phyloP scores from a whole-genome alignment of 2,888 invertebrate species.

The Lochmaea crataegi region DNA sequence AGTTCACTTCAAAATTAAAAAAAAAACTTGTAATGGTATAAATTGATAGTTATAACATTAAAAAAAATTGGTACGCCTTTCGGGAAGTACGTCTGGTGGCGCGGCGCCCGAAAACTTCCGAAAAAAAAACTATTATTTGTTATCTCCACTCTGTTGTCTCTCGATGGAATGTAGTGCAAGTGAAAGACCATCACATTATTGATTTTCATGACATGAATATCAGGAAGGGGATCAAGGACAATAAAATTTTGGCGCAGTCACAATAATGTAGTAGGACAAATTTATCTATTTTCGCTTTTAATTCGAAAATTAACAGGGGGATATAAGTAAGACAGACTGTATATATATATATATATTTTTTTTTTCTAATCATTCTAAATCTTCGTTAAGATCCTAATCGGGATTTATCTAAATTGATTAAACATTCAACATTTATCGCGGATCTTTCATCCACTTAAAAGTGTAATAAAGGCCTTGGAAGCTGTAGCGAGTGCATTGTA shows the following conservation, averaged over 20 bases:
- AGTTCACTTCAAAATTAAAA: no score
- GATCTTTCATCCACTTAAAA: slow-evolving; percentile 59
- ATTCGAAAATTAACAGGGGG: not conserved
- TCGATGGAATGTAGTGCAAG: slow-evolving; percentile 24
- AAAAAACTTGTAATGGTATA: no score
- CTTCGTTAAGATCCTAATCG: slow-evolving; percentile 29
- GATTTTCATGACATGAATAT: slow-evolving; percentile 42
- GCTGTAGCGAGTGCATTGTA: slow-evolving; percentile 47
- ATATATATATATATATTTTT: not conserved
- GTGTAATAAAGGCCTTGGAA: slow-evolving; percentile 58
- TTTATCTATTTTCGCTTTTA: slow-evolving; percentile 1
- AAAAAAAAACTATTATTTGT: slow-evolving; percentile 44
- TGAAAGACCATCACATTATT: slow-evolving; percentile 46
- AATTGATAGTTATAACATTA: no score
- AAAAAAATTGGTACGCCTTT: not conserved
- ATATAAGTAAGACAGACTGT: not conserved
- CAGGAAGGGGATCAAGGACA: slow-evolving; percentile 41
- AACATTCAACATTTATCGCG: slow-evolving; percentile 42
- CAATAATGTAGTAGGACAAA: slow-evolving; percentile 7
- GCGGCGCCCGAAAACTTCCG: slow-evolving; percentile 48
- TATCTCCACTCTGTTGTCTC: slow-evolving; percentile 29
- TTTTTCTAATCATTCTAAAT: slow-evolving; percentile 33
- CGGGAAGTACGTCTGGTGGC: not conserved
- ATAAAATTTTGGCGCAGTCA: slow-evolving; percentile 38
- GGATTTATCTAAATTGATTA: slow-evolving; percentile 49